phyloP scores from a whole-genome alignment of 2,797 vertebrate species.

The Alfaro cultratus region DNA sequence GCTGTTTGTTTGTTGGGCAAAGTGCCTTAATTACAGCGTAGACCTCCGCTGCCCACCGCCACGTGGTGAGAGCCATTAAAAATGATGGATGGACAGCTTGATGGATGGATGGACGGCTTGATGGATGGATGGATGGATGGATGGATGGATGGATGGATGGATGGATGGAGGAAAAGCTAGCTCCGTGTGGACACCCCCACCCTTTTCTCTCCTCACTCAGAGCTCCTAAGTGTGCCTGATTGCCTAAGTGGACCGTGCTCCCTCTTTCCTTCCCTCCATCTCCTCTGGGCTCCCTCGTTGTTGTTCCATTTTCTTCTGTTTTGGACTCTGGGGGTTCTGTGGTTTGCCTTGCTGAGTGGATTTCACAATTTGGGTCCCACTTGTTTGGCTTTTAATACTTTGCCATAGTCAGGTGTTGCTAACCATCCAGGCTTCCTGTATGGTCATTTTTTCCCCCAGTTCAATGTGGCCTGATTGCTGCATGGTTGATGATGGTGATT shows the following conservation, averaged over 20 bases:
- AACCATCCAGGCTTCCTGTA: slow-evolving; percentile 52
- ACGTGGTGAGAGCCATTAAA: slow-evolving; percentile 77
- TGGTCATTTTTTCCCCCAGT: slow-evolving; percentile 31
- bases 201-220: slow-evolving; percentile 70
- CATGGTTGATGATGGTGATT: slow-evolving; percentile 73
- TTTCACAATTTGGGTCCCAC: slow-evolving; percentile 75
- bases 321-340: slow-evolving; percentile 75
- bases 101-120: slow-evolving; percentile 59
- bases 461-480: slow-evolving; percentile 71
- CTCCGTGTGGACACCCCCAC: slow-evolving; percentile 57
- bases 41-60: slow-evolving; percentile 59
- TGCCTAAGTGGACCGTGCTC: slow-evolving; percentile 78
- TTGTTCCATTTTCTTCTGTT: slow-evolving; percentile 74
- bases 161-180: slow-evolving; percentile 68
- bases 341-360: slow-evolving; percentile 77
- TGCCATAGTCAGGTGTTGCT: slow-evolving; percentile 49
- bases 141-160: slow-evolving; percentile 62
- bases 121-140: slow-evolving; percentile 60
- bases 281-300: slow-evolving; percentile 58
- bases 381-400: slow-evolving; percentile 75
- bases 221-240: slow-evolving; percentile 82
- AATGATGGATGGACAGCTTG: slow-evolving; percentile 57
- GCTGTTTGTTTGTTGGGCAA: slow-evolving; percentile 62
- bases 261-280: slow-evolving; percentile 63
- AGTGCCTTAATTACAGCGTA: slow-evolving; percentile 82